Conservation (phyloP, 2,797 vertebrate species). For the Hylomyscus alleni region DNA sequence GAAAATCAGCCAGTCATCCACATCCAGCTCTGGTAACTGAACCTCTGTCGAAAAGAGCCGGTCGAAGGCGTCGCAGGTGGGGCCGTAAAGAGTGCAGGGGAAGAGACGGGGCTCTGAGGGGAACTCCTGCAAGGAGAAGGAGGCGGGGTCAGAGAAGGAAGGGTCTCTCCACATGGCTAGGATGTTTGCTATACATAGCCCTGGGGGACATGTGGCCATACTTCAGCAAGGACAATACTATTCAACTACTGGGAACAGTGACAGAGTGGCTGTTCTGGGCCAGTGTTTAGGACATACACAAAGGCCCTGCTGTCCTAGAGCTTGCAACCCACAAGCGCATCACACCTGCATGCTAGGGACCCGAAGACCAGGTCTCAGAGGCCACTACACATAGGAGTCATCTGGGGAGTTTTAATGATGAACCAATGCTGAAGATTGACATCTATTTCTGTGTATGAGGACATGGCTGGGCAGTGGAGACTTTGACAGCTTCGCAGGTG, state of each 20-base stretch:
- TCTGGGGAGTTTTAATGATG: not conserved
- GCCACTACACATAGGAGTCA: not conserved
- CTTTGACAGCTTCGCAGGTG: not conserved
- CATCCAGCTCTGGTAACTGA: constrained; percentile 15
- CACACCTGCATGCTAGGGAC: not conserved
- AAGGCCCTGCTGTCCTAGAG: not conserved
- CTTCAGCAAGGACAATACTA: not conserved
- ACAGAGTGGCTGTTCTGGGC: not conserved
- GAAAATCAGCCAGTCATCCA: constrained; percentile 68
- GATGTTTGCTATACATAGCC: too few species aligned
- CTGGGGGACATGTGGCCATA: not conserved
- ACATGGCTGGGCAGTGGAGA: fast-evolving
- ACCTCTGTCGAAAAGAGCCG: constrained; percentile 24
- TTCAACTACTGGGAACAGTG: not conserved
- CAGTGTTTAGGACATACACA: not conserved
- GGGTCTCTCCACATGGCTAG: too few species aligned
- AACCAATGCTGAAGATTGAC: not conserved
- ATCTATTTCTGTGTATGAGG: not conserved
- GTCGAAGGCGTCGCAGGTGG: constrained; percentile 46
- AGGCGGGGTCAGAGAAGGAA: not conserved
- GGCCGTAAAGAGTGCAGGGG: constrained; percentile 55
- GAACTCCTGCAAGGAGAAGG: constrained; percentile 59
- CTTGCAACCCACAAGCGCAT: not conserved
- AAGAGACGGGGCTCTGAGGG: not conserved
- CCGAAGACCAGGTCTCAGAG: not conserved